Evolutionary conservation across 2,888 invertebrate genomes (phyloP), one percentile per base, ranked within the genome.

Genomic region (Drosophila kambysellisi): DNA sequence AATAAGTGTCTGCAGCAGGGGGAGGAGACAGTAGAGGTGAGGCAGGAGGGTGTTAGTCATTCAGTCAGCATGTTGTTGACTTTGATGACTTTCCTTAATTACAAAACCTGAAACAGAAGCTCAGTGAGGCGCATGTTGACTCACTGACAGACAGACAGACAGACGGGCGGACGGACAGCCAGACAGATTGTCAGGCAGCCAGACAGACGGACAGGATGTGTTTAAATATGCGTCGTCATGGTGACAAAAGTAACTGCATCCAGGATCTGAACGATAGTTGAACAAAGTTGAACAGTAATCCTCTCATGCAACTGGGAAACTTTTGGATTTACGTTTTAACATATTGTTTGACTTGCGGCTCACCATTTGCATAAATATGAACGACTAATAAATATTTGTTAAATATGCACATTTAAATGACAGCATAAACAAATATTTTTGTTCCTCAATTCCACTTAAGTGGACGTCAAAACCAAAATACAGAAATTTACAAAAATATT

Each of bases 31-130:
- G 15, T 43, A 8, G 2, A 20, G 33, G 20, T 20, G 25, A 25
- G 25, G 25, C 25, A 25, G 3, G 53, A 53, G 39, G 17, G 3
- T n/a, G 3, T n/a, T 2, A 57, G 54, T 52, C 66, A 72, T 63
- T 57, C 76, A 76, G 64, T 70, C 75, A 70, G 67, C 81, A 74
- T 71, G 80, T 77, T 83, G 87, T 88, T 90, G 90, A 90, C 89
- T 83, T 79, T 86, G 90, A 88, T 89, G 90, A 88, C 83, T 83
- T 88, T 89, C 79, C 88, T 90, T 88, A 88, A 88, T 88, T 88
- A 90, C 90, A 86, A 83, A 83, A 82, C 80, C 77, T 80, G 88
- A 70, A 77, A 74, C 64, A 71, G 69, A 82, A 89, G 73, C 67
- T 81, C 86, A 80, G 60, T 72, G 81, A 77, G 67, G 70, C 72